Conservation (phyloP, 2,797 vertebrate genomes). For the Chromis chromis region DNA sequence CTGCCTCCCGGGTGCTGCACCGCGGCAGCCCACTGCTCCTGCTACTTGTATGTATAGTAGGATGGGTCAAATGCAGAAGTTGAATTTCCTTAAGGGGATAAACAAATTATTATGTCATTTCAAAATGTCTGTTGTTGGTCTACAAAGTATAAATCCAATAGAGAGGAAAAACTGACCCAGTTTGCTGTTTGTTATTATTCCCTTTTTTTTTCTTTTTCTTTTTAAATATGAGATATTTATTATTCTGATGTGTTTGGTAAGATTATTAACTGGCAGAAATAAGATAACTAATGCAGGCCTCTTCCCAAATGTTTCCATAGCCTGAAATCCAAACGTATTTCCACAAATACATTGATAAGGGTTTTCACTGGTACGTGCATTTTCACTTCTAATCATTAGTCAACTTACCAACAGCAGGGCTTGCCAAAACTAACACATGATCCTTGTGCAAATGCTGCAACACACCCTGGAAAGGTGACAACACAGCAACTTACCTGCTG, state of each 20-base stretch:
- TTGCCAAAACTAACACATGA: constrained; percentile 76
- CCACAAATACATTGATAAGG: constrained; percentile 37
- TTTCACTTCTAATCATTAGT: constrained; percentile 52
- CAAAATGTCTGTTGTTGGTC: too few relatives aligned
- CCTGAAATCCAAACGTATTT: background rate
- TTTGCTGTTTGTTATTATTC: too few relatives aligned
- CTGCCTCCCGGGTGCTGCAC: too few relatives aligned
- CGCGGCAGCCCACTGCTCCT: too few relatives aligned
- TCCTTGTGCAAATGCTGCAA: constrained; percentile 44
- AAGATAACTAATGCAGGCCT: background rate
- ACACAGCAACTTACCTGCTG: constrained; percentile 32
- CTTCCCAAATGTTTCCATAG: background rate
- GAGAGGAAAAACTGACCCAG: too few relatives aligned
- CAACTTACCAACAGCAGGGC: constrained; percentile 30
- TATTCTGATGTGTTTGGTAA: background rate
- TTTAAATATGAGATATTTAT: background rate
- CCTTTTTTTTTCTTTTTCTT: too few relatives aligned
- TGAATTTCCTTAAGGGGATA: too few relatives aligned
- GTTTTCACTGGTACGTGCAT: background rate
- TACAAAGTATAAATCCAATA: too few relatives aligned
- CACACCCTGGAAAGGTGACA: constrained; percentile 64
- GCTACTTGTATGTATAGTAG: too few relatives aligned
- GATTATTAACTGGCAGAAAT: background rate
- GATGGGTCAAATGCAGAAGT: too few relatives aligned
- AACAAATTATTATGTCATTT: too few relatives aligned